phyloP scores from a whole-genome alignment of 2,888 invertebrate species.

The Cecidostiba fungosa region DNA sequence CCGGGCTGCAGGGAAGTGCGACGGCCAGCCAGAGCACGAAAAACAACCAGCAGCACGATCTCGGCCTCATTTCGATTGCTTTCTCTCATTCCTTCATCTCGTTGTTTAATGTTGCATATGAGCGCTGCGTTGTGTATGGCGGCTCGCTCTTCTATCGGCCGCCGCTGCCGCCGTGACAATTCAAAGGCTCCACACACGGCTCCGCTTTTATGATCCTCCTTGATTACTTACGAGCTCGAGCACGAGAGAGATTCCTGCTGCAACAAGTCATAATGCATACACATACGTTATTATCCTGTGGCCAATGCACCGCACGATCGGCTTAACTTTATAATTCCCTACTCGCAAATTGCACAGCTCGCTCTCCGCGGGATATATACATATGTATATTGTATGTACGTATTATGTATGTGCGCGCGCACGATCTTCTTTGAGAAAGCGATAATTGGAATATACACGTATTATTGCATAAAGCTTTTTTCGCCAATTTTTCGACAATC shows the following conservation, averaged over 20 bases:
- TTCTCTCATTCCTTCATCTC: constrained; percentile 74
- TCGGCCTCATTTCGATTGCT: constrained; percentile 77
- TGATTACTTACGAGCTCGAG: constrained; percentile 48
- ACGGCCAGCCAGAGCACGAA: constrained; percentile 56
- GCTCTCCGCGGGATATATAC: not conserved
- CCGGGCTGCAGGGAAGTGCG: constrained; percentile 54
- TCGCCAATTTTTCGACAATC: constrained; percentile 2
- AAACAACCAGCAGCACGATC: constrained; percentile 75
- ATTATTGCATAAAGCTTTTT: not conserved
- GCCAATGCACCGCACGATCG: not conserved
- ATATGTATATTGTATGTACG: too few relatives aligned
- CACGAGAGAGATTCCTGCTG: constrained; percentile 24
- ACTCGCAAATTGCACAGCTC: constrained; percentile 40
- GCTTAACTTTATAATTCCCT: constrained; percentile 47
- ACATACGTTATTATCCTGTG: constrained; percentile 52
- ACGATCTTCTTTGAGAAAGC: constrained; percentile 41
- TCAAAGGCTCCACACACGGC: not conserved
- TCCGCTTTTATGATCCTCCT: constrained; percentile 52
- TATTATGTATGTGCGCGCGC: not conserved
- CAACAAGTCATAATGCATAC: constrained; percentile 60
- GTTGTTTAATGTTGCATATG: constrained; percentile 49
- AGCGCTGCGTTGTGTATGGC: not conserved
- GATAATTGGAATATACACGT: constrained; percentile 46
- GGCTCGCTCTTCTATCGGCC: not conserved
- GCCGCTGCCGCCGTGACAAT: constrained; percentile 35